Percentiles rank a stretch among this genome's conserved stretches.
Conservation (phyloP, 2,888 invertebrate species). For the Cacoxenus indagator region DNA sequence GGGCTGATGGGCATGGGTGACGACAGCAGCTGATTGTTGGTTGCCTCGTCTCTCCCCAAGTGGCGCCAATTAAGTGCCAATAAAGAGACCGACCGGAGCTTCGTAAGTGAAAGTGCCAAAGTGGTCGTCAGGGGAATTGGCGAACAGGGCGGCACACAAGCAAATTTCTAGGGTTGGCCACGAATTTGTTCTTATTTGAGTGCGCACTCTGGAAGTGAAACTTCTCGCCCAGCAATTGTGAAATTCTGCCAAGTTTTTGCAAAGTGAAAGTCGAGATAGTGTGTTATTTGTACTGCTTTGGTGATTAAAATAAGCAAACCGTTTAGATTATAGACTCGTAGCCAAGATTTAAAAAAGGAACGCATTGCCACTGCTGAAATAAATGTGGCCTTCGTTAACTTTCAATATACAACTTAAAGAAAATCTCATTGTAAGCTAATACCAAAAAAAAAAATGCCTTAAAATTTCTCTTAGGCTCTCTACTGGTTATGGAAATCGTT, state of each 20-base stretch:
- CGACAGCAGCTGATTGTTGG: background rate
- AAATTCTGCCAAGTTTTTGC: background rate
- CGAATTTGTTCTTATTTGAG: conserved; percentile 12
- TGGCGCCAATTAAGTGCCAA: conserved; percentile 56
- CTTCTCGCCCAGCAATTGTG: conserved; percentile 8
- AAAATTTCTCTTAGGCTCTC: no score
- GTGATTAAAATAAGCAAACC: no score
- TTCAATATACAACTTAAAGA: no score
- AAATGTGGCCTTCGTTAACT: no score
- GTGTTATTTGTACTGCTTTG: background rate
- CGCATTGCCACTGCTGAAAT: no score
- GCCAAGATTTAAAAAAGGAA: no score
- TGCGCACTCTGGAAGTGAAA: conserved; percentile 23
- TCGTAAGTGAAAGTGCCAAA: conserved; percentile 21
- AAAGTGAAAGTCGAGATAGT: background rate
- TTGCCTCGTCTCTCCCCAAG: conserved; percentile 18
- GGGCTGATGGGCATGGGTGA: background rate
- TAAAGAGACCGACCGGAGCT: conserved; percentile 43
- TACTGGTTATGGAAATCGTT: no score
- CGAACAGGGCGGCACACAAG: background rate
- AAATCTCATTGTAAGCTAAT: no score
- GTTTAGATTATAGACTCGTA: no score
- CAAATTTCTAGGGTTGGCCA: conserved; percentile 5
- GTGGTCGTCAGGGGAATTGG: conserved; percentile 16
- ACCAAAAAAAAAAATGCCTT: no score